Conservation (phyloP, 2,113 vertebrate genomes). For the Okapia johnstoni region DNA sequence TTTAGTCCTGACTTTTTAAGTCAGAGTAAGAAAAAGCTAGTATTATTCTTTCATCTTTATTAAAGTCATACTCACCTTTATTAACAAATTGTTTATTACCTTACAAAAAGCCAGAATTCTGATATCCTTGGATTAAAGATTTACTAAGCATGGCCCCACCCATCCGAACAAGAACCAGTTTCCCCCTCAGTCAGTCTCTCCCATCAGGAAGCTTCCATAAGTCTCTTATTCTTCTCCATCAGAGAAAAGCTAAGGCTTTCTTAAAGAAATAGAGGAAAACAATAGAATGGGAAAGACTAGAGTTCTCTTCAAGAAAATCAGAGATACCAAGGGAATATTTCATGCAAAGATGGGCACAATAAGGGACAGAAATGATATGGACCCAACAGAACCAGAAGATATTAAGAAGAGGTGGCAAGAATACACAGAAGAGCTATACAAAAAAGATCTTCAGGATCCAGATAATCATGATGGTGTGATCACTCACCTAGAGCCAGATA, state of each 20-base stretch:
- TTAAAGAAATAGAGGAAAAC: neutral
- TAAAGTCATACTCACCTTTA: neutral
- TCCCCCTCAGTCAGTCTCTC: neutral
- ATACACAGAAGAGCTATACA: neutral
- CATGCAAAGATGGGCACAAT: neutral
- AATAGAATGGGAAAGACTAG: neutral
- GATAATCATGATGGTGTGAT: neutral
- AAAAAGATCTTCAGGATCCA: neutral
- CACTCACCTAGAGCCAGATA: neutral
- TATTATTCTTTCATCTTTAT: neutral
- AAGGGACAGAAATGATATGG: neutral
- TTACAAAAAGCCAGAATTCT: neutral
- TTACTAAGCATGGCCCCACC: neutral
- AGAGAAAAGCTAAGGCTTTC: neutral
- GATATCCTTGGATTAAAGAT: neutral
- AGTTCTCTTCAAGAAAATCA: neutral
- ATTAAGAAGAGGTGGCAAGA: neutral
- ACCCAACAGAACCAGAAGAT: neutral
- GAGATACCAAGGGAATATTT: neutral
- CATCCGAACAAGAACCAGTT: neutral
- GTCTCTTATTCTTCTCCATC: neutral
- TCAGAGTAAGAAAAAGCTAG: neutral
- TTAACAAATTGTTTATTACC: neutral
- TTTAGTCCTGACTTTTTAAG: neutral
- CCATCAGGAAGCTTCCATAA: neutral